These are phyloP conservation scores for Anguilla marmorata DNA, from an alignment of 2,797 vertebrate genomes.

Conservation along the genomic window DNA sequence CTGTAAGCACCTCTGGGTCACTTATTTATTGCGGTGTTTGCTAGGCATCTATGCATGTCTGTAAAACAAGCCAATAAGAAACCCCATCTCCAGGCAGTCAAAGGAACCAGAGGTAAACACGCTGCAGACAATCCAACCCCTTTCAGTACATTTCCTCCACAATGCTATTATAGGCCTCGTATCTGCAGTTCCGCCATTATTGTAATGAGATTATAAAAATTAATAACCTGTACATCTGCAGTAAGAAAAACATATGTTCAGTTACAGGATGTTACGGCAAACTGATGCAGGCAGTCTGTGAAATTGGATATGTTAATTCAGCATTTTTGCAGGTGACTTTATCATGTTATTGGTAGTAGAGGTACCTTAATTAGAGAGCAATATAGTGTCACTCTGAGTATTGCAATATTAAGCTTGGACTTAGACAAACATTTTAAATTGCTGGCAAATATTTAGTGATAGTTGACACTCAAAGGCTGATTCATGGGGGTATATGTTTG, in stretches of 20 bases:
- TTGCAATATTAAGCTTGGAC: background rate
- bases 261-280: conserved; percentile 58
- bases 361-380: background rate
- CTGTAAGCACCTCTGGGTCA: conserved; percentile 62
- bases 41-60: conserved; percentile 62
- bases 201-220: conserved; percentile 60
- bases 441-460: background rate
- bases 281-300: conserved; percentile 46
- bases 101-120: conserved; percentile 40
- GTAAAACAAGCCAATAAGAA: conserved; percentile 42
- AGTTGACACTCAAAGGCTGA: background rate
- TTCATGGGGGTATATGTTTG: background rate
- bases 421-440: background rate
- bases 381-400: conserved; percentile 28
- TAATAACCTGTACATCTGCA: conserved; percentile 56
- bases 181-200: conserved; percentile 59
- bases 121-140: background rate
- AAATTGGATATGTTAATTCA: conserved; percentile 34
- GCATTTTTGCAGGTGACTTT: conserved; percentile 28
- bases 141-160: conserved; percentile 54
- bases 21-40: conserved; percentile 57
- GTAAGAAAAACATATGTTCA: conserved; percentile 54
- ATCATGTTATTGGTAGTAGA: background rate
- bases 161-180: conserved; percentile 59
- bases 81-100: conserved; percentile 50